Evolutionary conservation across 2,888 invertebrate species (phyloP), one percentile per base, ranked within the genome.

Genomic region (Steinernema scapterisci): DNA sequence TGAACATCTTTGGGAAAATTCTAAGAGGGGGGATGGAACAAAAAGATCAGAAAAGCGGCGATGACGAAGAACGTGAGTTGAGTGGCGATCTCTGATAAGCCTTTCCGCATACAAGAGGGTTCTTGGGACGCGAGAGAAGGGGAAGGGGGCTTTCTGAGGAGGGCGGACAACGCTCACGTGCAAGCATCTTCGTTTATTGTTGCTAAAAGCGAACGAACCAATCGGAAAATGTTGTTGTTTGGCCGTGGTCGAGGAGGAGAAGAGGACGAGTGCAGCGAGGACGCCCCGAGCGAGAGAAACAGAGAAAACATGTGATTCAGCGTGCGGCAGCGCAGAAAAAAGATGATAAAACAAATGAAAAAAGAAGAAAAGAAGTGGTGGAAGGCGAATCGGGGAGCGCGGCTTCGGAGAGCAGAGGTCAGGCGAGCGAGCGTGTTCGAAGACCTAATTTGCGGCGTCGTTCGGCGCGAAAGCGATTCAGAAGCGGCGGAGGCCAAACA

Each of bases 301-400:
- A 48, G 48, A 48, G 48, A 48, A 48, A 48, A 48, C 48, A 48
- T 48, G 48, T 48, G 48, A 48, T 48, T 48, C 48, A 48, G 48
- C 48, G 38, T 6, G 38, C 38, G 38, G 5, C 38, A 38, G 38
- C 38, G 38, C 38, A 38, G 38, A 38, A 38, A 38, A 38, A 38
- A 38, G 38, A 38, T 48, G 48, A 48, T 16, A n/a, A 16, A 48
- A 48, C 48, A 48, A 48, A 48, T 48, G 48, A 48, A 48, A 19
- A 48, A 48, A 16, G 48, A 48, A 48, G 48, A 48, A 48, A 19
- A 48, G 38, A 48, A 19, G 48, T 48, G 48, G 16, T 48, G 48
- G 48, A 38, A 38, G 38, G 38, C n/a, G 38, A 19, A 19, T 48
- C n/a, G 48, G 19, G 13, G 48, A 48, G 48, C 48, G 48, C 48